Percentiles rank a stretch among this genome's conserved stretches.
phyloP scores from a whole-genome alignment of 2,113 vertebrate species.

The Synchiropus splendidus region DNA sequence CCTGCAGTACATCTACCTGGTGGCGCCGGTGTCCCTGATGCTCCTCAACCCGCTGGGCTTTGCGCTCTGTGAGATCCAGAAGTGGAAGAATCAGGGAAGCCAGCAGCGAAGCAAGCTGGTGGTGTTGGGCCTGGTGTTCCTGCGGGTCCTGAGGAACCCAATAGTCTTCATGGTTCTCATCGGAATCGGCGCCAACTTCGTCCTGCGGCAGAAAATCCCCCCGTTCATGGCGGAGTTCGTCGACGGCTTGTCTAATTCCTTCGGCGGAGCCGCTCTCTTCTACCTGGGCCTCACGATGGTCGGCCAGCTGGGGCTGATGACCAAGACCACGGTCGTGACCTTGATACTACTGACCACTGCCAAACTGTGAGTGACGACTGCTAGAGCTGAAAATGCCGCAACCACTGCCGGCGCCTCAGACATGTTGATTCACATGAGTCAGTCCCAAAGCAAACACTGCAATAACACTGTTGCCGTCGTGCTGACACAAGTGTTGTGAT shows the following conservation, averaged over 20 bases:
- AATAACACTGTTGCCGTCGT: too few species aligned
- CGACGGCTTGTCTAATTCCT: slow-evolving; percentile 89
- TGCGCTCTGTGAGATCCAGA: slow-evolving; percentile 93
- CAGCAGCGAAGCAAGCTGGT: slow-evolving; percentile 75
- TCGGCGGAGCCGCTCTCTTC: slow-evolving; percentile 91
- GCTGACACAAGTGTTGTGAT: neutral
- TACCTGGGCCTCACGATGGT: slow-evolving; percentile 96
- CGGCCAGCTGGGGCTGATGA: slow-evolving; percentile 84
- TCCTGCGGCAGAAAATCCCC: slow-evolving; percentile 80
- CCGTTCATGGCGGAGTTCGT: slow-evolving; percentile 85
- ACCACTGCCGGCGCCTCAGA: slow-evolving; percentile 13
- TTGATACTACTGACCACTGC: slow-evolving; percentile 91
- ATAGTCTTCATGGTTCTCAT: slow-evolving; percentile 95
- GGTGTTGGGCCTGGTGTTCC: slow-evolving; percentile 76
- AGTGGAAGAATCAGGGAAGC: slow-evolving; percentile 74
- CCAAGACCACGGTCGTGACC: slow-evolving; percentile 81
- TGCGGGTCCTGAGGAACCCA: slow-evolving; percentile 87
- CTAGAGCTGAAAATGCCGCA: too few species aligned
- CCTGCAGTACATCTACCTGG: slow-evolving; percentile 96
- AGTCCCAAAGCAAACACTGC: neutral
- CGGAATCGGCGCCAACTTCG: slow-evolving; percentile 85
- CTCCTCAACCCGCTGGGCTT: slow-evolving; percentile 93
- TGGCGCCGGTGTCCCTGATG: slow-evolving; percentile 93
- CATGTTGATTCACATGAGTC: slow-evolving; percentile 23
- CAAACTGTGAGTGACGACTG: slow-evolving; percentile 83